phyloP scores from a whole-genome alignment of 1,140 invertebrate species.

The Pinna nobilis region DNA sequence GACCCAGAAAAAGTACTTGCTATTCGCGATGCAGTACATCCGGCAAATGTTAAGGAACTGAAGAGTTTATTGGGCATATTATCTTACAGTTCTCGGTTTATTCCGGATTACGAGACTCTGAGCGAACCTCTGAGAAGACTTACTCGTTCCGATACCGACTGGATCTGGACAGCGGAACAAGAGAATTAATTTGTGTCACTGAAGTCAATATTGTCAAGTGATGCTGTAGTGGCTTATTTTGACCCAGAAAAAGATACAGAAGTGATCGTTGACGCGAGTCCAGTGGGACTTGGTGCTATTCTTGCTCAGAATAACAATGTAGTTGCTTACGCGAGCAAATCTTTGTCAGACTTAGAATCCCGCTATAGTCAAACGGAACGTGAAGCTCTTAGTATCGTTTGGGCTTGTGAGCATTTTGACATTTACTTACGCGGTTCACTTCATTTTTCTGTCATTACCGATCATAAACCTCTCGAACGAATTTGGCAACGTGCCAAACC shows the following conservation, averaged over 20 bases:
- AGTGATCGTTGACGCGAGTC: background rate
- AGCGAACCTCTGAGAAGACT: background rate
- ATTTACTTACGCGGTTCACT: constrained; percentile 20
- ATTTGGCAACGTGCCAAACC: constrained; percentile 35
- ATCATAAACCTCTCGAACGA: constrained; percentile 29
- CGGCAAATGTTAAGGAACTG: constrained; percentile 53
- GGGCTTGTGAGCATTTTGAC: constrained; percentile 25
- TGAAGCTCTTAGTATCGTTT: constrained; percentile 31
- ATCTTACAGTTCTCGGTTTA: no score
- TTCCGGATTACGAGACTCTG: no score
- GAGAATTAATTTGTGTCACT: no score
- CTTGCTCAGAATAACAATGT: constrained; percentile 6
- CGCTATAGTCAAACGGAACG: constrained; percentile 40
- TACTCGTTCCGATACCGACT: no score
- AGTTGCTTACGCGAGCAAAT: constrained; percentile 19
- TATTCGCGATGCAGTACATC: constrained; percentile 57
- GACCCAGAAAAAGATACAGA: background rate
- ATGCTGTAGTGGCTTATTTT: background rate
- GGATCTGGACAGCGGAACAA: no score
- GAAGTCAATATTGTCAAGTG: background rate
- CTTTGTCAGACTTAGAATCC: constrained; percentile 25
- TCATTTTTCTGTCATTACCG: constrained; percentile 15
- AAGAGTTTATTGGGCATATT: no score
- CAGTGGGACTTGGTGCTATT: background rate
- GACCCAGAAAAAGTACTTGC: constrained; percentile 53